A percentile compares a stretch with the other conserved stretches of the same genome.
Conservation (phyloP, 2,888 invertebrate genomes). For the Acanthosoma haemorrhoidale region DNA sequence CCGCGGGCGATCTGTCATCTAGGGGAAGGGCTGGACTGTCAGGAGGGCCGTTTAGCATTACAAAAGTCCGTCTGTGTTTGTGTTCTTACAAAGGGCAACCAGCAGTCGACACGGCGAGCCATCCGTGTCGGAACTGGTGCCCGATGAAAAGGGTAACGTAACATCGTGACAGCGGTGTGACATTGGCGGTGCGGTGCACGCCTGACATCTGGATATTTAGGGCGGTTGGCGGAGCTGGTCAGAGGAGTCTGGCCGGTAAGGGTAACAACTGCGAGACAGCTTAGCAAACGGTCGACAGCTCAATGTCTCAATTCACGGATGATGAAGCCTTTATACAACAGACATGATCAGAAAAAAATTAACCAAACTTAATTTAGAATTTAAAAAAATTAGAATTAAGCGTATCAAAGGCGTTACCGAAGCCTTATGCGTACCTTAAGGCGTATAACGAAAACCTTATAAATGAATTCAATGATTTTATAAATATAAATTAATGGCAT, state of each 20-base stretch:
- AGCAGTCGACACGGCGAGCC: conserved; percentile 6
- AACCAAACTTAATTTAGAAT: too few species aligned
- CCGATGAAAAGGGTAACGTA: neutral
- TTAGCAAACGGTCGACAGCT: neutral
- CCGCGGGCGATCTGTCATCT: neutral
- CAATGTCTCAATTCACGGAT: neutral
- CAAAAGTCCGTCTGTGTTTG: neutral
- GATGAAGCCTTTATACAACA: too few species aligned
- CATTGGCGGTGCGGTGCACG: neutral
- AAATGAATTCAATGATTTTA: too few species aligned
- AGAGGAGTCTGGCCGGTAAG: too few species aligned
- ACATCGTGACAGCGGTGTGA: neutral
- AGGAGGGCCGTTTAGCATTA: conserved; percentile 5
- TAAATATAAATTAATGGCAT: too few species aligned
- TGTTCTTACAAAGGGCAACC: neutral
- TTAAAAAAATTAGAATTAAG: too few species aligned
- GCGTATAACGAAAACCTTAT: too few species aligned
- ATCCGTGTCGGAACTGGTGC: conserved; percentile 2
- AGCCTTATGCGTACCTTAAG: too few species aligned
- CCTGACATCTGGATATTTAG: neutral
- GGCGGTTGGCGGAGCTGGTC: neutral
- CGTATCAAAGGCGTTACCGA: too few species aligned
- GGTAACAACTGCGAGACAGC: neutral
- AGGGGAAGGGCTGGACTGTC: neutral
- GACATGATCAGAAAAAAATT: too few species aligned